A percentile compares a stretch with the other conserved stretches of the same genome.
These are phyloP conservation scores for Hypanus sabinus DNA, from an alignment of 2,113 vertebrate genomes.

Conservation along the genomic window DNA sequence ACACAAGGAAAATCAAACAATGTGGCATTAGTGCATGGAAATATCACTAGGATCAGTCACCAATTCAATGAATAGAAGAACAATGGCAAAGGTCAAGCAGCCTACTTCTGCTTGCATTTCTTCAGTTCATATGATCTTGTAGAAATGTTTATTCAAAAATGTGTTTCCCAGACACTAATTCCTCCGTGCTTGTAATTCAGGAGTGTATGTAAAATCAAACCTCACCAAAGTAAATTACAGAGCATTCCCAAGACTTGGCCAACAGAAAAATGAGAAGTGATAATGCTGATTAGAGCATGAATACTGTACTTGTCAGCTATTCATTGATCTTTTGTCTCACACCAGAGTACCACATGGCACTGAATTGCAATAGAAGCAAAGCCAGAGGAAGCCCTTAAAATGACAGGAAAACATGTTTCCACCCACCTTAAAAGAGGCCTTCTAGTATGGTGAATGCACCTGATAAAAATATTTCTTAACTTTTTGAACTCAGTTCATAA, in stretches of 20 bases:
- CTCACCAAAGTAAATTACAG: neutral
- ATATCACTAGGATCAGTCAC: too few relatives aligned
- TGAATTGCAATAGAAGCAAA: neutral
- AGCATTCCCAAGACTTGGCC: neutral
- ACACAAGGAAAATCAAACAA: too few relatives aligned
- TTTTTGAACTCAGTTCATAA: neutral
- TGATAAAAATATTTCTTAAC: neutral
- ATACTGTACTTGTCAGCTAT: too few relatives aligned
- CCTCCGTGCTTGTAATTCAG: neutral
- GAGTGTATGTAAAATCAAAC: neutral
- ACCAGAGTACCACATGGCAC: neutral
- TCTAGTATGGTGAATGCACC: neutral
- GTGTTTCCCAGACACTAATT: neutral
- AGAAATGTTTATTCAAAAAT: neutral
- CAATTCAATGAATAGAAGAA: too few relatives aligned
- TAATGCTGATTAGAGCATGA: neutral
- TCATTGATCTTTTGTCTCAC: neutral
- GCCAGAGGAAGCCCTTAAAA: constrained; percentile 9
- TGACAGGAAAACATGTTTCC: neutral
- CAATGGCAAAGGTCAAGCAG: too few relatives aligned
- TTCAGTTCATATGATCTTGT: neutral
- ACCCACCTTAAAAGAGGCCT: constrained; percentile 11
- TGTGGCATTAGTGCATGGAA: too few relatives aligned
- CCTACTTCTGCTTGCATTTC: too few relatives aligned
- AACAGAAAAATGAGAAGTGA: neutral